Evolutionary conservation across 2,113 vertebrate genomes (phyloP).

Genomic region (Callithrix jacchus): DNA sequence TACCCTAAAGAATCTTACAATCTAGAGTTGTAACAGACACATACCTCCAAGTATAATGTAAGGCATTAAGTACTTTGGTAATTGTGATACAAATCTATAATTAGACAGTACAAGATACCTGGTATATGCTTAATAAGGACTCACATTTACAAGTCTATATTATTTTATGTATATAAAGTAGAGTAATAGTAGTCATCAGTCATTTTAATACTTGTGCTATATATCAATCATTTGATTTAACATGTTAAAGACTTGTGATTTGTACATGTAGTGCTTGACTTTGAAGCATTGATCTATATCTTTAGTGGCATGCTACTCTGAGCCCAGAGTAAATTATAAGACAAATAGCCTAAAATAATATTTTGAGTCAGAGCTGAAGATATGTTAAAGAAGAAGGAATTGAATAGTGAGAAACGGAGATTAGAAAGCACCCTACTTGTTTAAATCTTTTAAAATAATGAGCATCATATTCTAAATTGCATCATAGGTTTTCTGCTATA

Average conservation of each 20-base stretch:
- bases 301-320: not conserved
- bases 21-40: not conserved
- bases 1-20: not conserved
- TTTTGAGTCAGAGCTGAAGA: not conserved
- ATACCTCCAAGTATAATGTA: not conserved
- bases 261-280: not conserved
- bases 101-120: not conserved
- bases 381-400: not conserved
- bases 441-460: not conserved
- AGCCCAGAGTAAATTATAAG: not conserved
- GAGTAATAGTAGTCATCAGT: not conserved
- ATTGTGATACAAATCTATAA: not conserved
- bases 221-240: not conserved
- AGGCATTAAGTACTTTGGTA: not conserved
- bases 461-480: constrained; percentile 48
- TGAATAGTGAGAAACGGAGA: not conserved
- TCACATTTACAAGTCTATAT: not conserved
- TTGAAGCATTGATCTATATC: not conserved
- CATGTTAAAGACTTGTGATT: not conserved
- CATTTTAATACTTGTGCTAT: not conserved
- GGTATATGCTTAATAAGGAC: not conserved
- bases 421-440: not conserved
- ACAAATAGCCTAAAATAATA: not conserved
- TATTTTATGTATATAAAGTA: not conserved
- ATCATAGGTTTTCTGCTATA: constrained; percentile 49